Conservation (phyloP, 2,797 vertebrate species). For the Trematomus bernacchii region DNA sequence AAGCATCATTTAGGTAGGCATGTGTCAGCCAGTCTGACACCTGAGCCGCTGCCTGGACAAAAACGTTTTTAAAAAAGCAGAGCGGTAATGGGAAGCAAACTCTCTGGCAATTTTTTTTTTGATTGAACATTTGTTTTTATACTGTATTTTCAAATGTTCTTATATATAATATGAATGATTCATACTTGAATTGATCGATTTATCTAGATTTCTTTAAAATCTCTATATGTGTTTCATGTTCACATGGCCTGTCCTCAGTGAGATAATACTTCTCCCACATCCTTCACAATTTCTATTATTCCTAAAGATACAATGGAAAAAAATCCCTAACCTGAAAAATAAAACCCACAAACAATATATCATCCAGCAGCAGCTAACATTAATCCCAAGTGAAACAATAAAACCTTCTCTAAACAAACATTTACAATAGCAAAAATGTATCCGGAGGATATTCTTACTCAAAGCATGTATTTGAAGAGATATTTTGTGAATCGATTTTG, state of each 20-base stretch:
- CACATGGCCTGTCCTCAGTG: slow-evolving; percentile 1
- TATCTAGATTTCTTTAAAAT: not conserved
- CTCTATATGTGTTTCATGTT: not conserved
- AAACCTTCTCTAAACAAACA: slow-evolving; percentile 3
- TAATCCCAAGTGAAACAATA: slow-evolving; percentile 31
- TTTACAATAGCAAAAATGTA: not conserved
- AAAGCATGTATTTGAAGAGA: slow-evolving; percentile 7
- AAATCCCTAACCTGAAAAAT: not conserved
- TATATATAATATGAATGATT: not conserved
- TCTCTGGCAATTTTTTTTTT: no score
- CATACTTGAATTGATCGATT: not conserved
- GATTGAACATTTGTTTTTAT: no score
- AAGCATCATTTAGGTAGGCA: no score
- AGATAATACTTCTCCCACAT: slow-evolving; percentile 31
- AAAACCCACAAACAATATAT: slow-evolving; percentile 23
- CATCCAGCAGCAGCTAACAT: slow-evolving; percentile 15
- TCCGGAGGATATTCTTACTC: not conserved
- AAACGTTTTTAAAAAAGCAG: no score
- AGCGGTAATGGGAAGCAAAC: no score
- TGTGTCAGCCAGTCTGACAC: not conserved
- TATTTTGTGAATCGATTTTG: slow-evolving; percentile 2
- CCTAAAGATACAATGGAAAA: slow-evolving; percentile 20
- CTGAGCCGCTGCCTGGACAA: not conserved
- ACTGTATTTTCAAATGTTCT: not conserved
- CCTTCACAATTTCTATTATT: slow-evolving; percentile 9